phyloP scores from a whole-genome alignment of 1,140 invertebrate genomes.

The Aradophagus sp. region DNA sequence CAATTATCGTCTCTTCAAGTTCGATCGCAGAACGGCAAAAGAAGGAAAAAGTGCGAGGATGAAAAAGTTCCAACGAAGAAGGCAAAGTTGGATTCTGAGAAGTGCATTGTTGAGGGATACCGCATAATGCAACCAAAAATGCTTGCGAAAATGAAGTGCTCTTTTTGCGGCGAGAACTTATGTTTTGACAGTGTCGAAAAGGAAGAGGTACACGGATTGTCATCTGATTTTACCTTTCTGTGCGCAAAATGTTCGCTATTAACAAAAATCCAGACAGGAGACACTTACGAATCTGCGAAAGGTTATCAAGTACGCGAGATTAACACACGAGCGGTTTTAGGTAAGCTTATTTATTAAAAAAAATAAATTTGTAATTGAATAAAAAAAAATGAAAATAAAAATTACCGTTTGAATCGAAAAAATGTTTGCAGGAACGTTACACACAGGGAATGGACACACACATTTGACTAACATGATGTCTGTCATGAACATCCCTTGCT shows the following conservation, averaged over 20 bases:
- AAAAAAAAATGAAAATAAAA: no score
- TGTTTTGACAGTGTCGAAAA: conserved; percentile 34
- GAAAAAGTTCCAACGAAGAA: not conserved
- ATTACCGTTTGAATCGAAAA: not conserved
- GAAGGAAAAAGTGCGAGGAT: not conserved
- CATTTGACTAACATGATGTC: conserved; percentile 18
- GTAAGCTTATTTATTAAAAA: no score
- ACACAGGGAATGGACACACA: conserved; percentile 18
- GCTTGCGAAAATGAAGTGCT: conserved; percentile 39
- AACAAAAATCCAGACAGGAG: conserved; percentile 27
- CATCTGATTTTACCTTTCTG: conserved; percentile 34
- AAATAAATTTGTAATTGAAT: no score
- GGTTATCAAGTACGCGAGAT: conserved; percentile 9
- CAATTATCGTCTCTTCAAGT: conserved; percentile 8
- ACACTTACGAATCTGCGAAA: conserved; percentile 8
- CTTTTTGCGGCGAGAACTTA: conserved; percentile 30
- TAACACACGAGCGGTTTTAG: conserved; percentile 33
- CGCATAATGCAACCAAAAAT: conserved; percentile 22
- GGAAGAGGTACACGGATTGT: conserved; percentile 25
- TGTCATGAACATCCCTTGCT: conserved; percentile 8
- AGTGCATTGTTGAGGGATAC: conserved; percentile 14
- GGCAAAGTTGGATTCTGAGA: not conserved
- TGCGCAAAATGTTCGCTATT: conserved; percentile 36
- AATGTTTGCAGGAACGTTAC: conserved; percentile 11
- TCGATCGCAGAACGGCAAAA: conserved; percentile 13